Conservation (phyloP, 2,113 vertebrate genomes). For the Passerina amoena region DNA sequence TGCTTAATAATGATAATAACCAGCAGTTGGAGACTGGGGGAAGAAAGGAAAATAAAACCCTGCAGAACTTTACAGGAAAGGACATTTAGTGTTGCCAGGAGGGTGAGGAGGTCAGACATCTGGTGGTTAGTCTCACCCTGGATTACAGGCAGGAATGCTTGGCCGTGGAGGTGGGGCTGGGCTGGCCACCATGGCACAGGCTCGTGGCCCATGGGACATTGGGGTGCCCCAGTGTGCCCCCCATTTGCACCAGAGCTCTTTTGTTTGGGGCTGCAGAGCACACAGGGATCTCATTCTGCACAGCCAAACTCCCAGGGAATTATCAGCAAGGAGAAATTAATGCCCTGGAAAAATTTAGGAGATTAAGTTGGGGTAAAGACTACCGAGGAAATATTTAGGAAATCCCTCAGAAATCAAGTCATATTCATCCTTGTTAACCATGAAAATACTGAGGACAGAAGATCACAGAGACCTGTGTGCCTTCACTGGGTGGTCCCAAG, state of each 20-base stretch:
- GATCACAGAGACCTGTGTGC: not conserved
- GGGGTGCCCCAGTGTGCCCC: not conserved
- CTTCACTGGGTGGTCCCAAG: not conserved
- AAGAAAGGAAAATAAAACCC: slow-evolving; percentile 52
- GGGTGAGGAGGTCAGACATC: slow-evolving; percentile 78
- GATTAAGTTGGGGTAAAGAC: not conserved
- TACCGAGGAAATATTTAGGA: not conserved
- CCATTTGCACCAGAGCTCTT: not conserved
- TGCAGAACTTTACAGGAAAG: slow-evolving; percentile 67
- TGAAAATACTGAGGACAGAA: not conserved
- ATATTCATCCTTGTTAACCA: not conserved
- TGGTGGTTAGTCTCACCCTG: slow-evolving; percentile 59
- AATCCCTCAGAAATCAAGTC: not conserved
- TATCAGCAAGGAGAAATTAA: not conserved
- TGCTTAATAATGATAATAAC: slow-evolving; percentile 51
- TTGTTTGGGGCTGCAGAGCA: not conserved
- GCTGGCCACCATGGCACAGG: not conserved
- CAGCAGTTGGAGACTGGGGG: slow-evolving; percentile 51
- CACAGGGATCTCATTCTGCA: not conserved
- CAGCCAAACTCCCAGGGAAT: not conserved
- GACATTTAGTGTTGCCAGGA: slow-evolving; percentile 61
- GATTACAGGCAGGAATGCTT: slow-evolving; percentile 49
- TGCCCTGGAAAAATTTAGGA: not conserved
- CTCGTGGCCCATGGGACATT: not conserved
- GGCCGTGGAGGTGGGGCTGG: not conserved